Base-by-base conservation (phyloP, 2,888 invertebrate genomes). In the Cataglyphis altisquamis region DNA sequence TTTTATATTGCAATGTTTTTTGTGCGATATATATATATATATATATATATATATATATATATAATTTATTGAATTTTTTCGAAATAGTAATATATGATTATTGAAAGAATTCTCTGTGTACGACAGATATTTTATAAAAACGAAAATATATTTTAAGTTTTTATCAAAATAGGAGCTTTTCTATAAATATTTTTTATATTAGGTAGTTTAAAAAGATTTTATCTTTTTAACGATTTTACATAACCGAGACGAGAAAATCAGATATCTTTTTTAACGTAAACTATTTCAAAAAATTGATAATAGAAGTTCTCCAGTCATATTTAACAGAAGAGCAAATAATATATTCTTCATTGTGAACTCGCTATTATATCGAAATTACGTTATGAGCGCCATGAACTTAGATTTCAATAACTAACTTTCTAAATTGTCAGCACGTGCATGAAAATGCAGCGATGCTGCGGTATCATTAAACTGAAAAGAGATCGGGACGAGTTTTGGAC, bases 371-470 rank as follows among this genome's bases (percentile, higher is more conserved):
- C 41, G 70, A 36, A 78, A 78, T 78, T 60, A 78, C 25, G 60
- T 68, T 78, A 70, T 8, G 45, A 70, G 45, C 45, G 21, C 21
- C 45, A 60, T 60, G 45, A 78, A 78, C 60, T 78, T 78, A 68
- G 45, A 60, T 68, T 78, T 78, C 68, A 78, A 78, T 67, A 78
- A 78, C 77, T 78, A 78, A 68, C 68, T 78, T 68, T 21, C 41
- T 78, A 78, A 68, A 78, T 78, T 78, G 67, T 78, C 68, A 78
- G 77, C 77, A 67, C 67, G 67, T 68, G 77, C 77, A 78, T 32
- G 77, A 78, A 75, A 68, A 67, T 68, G 29, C 77, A 60, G 67
- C 57, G 67, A 77, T 67, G 68, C 57, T 57, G 67, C 77, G 68
- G 68, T 57, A 78, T 78, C 77, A 68, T 68, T 78, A 68, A 68